phyloP scores from a whole-genome alignment of 2,797 vertebrate species.

The Notoglanidium macrostoma region DNA sequence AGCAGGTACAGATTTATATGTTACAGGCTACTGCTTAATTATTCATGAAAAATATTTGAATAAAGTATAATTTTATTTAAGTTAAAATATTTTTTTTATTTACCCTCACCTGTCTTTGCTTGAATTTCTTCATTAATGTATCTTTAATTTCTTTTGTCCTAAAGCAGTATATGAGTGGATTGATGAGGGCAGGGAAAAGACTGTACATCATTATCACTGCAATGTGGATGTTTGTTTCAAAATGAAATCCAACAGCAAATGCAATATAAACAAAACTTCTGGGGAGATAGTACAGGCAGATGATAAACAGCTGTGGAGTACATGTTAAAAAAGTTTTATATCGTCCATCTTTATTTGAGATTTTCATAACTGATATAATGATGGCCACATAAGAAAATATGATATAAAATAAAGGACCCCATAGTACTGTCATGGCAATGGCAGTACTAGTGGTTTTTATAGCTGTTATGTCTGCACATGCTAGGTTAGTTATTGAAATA shows the following conservation, averaged over 20 bases:
- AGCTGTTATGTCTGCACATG: slow-evolving; percentile 37
- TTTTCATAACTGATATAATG: slow-evolving; percentile 64
- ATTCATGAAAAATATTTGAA: neutral
- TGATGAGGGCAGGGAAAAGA: slow-evolving; percentile 65
- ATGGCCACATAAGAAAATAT: slow-evolving; percentile 62
- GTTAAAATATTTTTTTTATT: neutral
- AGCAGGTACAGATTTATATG: neutral
- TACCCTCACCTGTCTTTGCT: slow-evolving; percentile 7
- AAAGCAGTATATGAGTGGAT: slow-evolving; percentile 73
- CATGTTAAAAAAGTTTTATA: slow-evolving; percentile 69
- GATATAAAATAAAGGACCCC: slow-evolving; percentile 61
- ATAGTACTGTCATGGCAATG: slow-evolving; percentile 41
- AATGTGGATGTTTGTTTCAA: slow-evolving; percentile 53
- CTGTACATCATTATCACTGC: slow-evolving; percentile 51
- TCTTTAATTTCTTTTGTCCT: slow-evolving; percentile 58
- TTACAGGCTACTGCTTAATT: neutral
- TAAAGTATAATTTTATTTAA: neutral
- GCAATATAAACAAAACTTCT: slow-evolving; percentile 45
- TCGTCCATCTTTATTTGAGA: slow-evolving; percentile 57
- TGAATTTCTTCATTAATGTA: slow-evolving; percentile 20
- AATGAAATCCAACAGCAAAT: neutral
- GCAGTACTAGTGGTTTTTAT: neutral
- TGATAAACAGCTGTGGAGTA: slow-evolving; percentile 65
- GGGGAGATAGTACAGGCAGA: slow-evolving; percentile 62
- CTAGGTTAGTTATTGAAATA: slow-evolving; percentile 24